phyloP scores from a whole-genome alignment of 1,140 invertebrate species.

The Drosophila elegans region DNA sequence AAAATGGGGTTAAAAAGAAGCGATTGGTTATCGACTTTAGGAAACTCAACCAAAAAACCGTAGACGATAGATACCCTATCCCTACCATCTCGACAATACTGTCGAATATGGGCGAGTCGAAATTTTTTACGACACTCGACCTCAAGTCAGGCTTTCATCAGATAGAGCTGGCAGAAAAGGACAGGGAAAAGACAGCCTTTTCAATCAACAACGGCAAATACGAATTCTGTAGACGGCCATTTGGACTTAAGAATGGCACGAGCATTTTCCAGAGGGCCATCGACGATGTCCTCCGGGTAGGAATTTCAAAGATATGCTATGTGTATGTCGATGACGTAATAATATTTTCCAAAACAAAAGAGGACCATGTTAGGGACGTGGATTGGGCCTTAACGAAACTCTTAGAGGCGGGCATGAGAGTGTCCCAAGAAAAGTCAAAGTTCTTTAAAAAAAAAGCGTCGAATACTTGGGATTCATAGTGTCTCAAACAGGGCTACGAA shows the following conservation, averaged over 20 bases:
- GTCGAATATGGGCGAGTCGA: too few species aligned
- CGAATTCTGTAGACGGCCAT: conserved; percentile 4
- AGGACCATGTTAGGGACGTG: neutral
- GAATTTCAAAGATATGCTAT: neutral
- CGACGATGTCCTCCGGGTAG: conserved; percentile 2
- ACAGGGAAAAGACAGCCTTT: too few species aligned
- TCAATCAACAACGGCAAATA: neutral
- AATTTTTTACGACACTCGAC: too few species aligned
- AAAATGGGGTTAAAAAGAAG: too few species aligned
- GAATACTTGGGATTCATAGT: neutral
- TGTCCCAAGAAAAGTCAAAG: conserved; percentile 7
- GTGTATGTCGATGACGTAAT: conserved; percentile 8
- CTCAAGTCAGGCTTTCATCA: too few species aligned
- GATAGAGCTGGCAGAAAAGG: too few species aligned
- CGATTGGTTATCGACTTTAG: too few species aligned
- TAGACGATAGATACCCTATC: too few species aligned
- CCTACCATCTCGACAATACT: too few species aligned
- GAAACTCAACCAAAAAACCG: too few species aligned
- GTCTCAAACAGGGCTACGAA: neutral
- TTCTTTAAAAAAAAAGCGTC: neutral
- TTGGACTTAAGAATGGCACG: conserved; percentile 2
- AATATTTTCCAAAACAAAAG: conserved; percentile 2
- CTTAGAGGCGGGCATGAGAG: conserved; percentile 2
- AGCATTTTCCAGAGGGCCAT: conserved; percentile 27
- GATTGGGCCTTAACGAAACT: neutral